A percentile compares a stretch with the other conserved stretches of the same genome.
Evolutionary conservation across 2,888 invertebrate species (phyloP).

Genomic region (Machimus atricapillus): DNA sequence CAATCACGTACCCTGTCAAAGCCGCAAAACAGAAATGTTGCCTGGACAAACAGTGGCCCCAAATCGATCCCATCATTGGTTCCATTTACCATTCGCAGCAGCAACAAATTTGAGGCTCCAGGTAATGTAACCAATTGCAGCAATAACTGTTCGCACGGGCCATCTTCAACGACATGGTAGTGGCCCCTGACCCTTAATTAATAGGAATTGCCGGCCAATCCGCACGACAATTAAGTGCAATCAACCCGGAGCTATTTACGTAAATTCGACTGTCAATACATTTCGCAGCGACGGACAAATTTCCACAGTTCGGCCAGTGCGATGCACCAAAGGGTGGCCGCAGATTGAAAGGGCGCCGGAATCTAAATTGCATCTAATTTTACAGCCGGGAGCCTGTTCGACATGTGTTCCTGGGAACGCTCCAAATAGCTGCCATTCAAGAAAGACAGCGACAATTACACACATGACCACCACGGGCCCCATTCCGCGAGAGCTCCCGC

Average conservation of each 20-base stretch:
- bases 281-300: not conserved
- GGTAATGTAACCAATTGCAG: not conserved
- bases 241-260: not conserved
- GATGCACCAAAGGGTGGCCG: not conserved
- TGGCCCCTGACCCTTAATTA: not conserved
- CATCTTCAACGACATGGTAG: not conserved
- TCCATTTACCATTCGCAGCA: not conserved
- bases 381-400: not conserved
- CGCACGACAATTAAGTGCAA: slow-evolving; percentile 4
- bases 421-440: not conserved
- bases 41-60: not conserved
- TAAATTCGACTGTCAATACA: slow-evolving; percentile 24
- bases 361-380: slow-evolving; percentile 32
- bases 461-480: not conserved
- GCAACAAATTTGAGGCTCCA: not conserved
- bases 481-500: not conserved
- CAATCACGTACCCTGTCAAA: not conserved
- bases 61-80: not conserved
- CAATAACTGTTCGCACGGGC: not conserved
- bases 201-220: not conserved
- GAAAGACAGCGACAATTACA: slow-evolving; percentile 23
- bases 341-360: slow-evolving; percentile 21
- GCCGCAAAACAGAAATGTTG: not conserved
- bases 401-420: slow-evolving; percentile 21
- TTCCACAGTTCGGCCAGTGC: not conserved